Conservation (phyloP, 2,113 vertebrate species). For the Anoplopoma fimbria region DNA sequence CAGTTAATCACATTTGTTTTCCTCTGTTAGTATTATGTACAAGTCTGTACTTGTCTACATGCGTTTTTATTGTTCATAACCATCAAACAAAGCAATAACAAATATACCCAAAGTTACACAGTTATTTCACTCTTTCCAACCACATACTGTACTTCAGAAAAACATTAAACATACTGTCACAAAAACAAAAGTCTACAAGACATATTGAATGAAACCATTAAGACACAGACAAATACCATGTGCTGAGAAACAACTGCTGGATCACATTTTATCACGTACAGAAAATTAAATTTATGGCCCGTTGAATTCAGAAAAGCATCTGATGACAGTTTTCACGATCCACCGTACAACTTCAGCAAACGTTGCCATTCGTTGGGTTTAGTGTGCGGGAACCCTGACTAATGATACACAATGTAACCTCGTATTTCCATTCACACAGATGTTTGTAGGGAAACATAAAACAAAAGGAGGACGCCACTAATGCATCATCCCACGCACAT, state of each 20-base stretch:
- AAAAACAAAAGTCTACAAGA: neutral
- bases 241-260: neutral
- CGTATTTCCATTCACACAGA: neutral
- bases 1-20: neutral
- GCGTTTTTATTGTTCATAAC: conserved; percentile 19
- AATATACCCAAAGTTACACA: neutral
- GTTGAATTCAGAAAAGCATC: neutral
- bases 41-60: conserved; percentile 11
- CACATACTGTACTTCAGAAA: neutral
- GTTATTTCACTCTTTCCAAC: conserved; percentile 11
- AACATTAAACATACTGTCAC: neutral
- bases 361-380: neutral
- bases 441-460: neutral
- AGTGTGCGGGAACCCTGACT: neutral
- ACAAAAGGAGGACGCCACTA: neutral
- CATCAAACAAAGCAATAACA: conserved; percentile 14
- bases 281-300: neutral
- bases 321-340: neutral
- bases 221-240: neutral
- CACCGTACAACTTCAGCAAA: neutral
- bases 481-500: conserved; percentile 14
- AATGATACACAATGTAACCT: neutral
- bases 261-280: neutral
- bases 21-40: neutral
- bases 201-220: neutral